Base-by-base conservation (phyloP, 1,140 invertebrate genomes). In the Chionoecetes opilio region DNA sequence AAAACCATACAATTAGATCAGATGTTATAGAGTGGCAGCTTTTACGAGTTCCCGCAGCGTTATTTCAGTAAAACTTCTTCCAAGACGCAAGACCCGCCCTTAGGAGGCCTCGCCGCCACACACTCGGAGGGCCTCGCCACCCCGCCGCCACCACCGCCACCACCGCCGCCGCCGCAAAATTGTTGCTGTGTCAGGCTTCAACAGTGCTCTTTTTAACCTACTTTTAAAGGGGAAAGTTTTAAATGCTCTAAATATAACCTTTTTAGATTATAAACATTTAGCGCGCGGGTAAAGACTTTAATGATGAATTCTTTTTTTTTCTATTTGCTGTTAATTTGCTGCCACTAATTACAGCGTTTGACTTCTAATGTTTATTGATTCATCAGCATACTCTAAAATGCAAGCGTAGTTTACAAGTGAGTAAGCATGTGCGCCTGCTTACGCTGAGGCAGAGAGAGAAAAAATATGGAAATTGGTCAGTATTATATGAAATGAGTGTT, bases 401-500 rank as follows among this genome's bases (percentile, higher is more conserved):
- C 21, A 75, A 26, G 63, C 63, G 63, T 26, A 75, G 63, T 75
- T 75, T 75, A 75, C 63, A 75, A n/a, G 63, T 75, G 63, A 75
- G 63, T 75, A 75, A 75, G 63, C 63, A 75, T 75, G 63, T 75
- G 63, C 63, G 63, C 63, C 63, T 75, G 63, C 63, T 75, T 75
- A 75, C 63, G 63, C 63, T n/a, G 21, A 75, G 63, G 11, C 63
- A 8, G 26, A 26, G 1, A 26, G 63, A n/a, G 21, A n/a, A 75
- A 75, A 75, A 63, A 21, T 9, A 75, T 53, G 46, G 46, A 53
- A 53, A 53, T 75, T n/a, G 63, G 63, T 75, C 63, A 75, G 21
- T 75, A 75, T 75, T 75, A 75, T 75, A 75, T 75, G 63, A 90
- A 90, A 90, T 37, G 53, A 11, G n/a, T 38, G 87, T 31, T 53